Conservation (phyloP, 2,113 vertebrate species). For the Neogobius melanostomus region DNA sequence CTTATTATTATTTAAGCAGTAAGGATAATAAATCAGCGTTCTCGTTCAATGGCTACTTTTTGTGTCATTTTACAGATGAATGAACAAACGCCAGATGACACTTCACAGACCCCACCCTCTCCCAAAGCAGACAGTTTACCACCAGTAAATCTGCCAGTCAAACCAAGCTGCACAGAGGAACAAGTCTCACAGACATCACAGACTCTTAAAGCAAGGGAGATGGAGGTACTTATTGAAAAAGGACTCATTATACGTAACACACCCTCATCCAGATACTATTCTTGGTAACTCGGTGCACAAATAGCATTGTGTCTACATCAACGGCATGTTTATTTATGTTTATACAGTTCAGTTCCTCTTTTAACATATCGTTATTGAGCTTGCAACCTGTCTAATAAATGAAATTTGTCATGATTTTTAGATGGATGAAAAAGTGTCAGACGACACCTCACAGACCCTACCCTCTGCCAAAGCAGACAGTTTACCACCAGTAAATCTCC, state of each 20-base stretch:
- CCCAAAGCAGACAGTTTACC: not conserved
- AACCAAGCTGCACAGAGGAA: not conserved
- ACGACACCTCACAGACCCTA: not conserved
- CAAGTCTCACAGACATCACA: not conserved
- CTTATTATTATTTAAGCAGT: not conserved
- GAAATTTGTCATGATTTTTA: not conserved
- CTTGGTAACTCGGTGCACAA: too few relatives aligned
- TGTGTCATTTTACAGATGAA: conserved; percentile 34
- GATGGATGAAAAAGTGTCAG: not conserved
- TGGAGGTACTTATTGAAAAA: too few relatives aligned
- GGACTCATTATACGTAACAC: too few relatives aligned
- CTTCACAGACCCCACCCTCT: not conserved
- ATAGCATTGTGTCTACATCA: too few relatives aligned
- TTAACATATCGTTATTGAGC: not conserved
- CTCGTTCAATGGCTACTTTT: not conserved
- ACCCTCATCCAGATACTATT: too few relatives aligned
- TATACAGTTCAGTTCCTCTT: not conserved
- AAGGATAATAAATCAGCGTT: too few relatives aligned
- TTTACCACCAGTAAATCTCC: not conserved
- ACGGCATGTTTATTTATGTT: too few relatives aligned
- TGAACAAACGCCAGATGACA: not conserved
- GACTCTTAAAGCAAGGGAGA: not conserved
- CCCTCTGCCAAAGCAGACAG: not conserved
- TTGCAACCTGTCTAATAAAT: too few relatives aligned
- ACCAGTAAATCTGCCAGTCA: not conserved